Evolutionary conservation across 2,888 invertebrate species (phyloP), one percentile per base, ranked within the genome.

Genomic region (Caenorhabditis parvicauda): DNA sequence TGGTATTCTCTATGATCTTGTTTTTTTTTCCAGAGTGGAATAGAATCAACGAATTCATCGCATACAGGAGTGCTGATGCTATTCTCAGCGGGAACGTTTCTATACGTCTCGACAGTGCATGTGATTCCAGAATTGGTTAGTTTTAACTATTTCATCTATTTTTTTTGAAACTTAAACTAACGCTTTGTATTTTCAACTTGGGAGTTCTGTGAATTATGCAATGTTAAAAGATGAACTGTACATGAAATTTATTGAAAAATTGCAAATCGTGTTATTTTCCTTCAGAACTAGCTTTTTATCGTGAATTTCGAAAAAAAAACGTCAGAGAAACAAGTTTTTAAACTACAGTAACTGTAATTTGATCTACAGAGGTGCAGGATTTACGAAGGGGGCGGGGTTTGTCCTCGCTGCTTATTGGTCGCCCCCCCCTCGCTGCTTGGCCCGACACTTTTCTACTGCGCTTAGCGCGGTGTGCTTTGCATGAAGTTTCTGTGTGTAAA

Each of bases 51-150:
- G n/a, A n/a, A n/a, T n/a, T n/a, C n/a, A 45, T 92, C 93, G 81
- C 92, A 91, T 1, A 96, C 96, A 25, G 96, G 91, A 83, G 88
- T 96, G 58, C 93, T 96, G 0, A 94, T 99, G 94, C 84, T 98
- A 32, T 98, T 98, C 83, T 95, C 95, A 41, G 98, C 95, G 0
- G 98, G 98, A 0, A 98, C 98, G 14, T 99, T 98, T 84, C 86
- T 98, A 0, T 98, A 96, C 82, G 98, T 98, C 2, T 93, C 98
- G 0, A 96, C 96, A 0, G 95, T 98, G 0, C 98, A 99, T 82
- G 95, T 99, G 0, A 82, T 99, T 46, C 96, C 98, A 0, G 98
- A 99, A 82, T 85, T 98, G 41, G 82, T 83, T 28, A 58, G 66
- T 52, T 49, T 52, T 22, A 24, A 24, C 9, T 48, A 39, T 38